Evolutionary conservation across 1,140 invertebrate genomes (phyloP), one percentile per base, ranked within the genome.

Genomic region (Archivesica marissinica): DNA sequence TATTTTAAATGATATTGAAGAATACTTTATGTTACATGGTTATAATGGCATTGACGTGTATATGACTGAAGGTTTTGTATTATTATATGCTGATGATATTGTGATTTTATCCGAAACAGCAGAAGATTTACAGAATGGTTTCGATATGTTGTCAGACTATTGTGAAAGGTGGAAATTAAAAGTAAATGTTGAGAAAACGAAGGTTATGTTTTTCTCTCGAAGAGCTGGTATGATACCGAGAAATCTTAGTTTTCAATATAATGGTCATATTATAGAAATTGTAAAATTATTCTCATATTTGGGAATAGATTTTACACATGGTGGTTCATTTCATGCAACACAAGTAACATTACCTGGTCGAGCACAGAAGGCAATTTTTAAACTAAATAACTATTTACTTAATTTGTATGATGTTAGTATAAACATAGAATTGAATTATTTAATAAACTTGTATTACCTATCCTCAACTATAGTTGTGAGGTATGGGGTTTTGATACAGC

Each of bases 131-230:
- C 47, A 50, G 47, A 50, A 50, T 13, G 47, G 13, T 13, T 50
- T 50, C 13, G 13, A 13, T 13, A 13, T 50, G 47, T 50, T 50
- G n/a, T 13, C 13, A 50, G 47, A 50, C 13, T 50, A 50, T 50
- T 50, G 47, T n/a, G n/a, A 50, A 13, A 50, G 47, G n/a, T 50
- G 47, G 47, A 50, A 50, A n/a, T 50, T 50, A 13, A 50, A 13
- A 13, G 47, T 50, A 50, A 50, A 50, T 50, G 13, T n/a, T 50
- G 47, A 13, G 13, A 50, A 50, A 50, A 50, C 47, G 47, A 50
- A 50, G n/a, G n/a, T 50, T 50, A 50, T 50, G 47, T 13, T 50
- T 50, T 59, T 83, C 54, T 86, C 83, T 82, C 39, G 39, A 30
- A 88, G 74, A 39, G 66, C 52, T 0, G 64, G 76, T 9, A 25